These are phyloP conservation scores for Callimico goeldii DNA, from an alignment of 2,797 vertebrate genomes.

Conservation along the genomic window DNA sequence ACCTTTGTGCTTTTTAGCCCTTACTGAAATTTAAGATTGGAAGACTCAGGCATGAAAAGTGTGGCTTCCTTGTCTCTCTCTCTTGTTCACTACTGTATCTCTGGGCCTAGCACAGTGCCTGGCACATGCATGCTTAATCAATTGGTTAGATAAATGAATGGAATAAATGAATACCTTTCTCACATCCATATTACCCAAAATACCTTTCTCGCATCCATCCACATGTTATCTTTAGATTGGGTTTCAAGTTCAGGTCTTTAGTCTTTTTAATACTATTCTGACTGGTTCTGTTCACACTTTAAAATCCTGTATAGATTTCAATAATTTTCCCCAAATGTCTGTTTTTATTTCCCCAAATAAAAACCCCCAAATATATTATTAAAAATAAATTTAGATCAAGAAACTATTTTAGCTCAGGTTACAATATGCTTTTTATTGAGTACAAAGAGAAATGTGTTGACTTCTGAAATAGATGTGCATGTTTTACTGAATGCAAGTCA, in stretches of 20 bases:
- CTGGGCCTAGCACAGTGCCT: background rate
- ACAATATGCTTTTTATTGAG: background rate
- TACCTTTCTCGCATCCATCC: background rate
- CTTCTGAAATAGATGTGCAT: background rate
- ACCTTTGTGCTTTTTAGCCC: background rate
- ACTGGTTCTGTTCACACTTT: background rate
- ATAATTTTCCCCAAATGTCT: background rate
- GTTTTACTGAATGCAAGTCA: background rate
- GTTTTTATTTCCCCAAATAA: no score
- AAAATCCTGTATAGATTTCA: background rate
- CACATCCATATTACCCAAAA: background rate
- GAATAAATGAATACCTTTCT: background rate
- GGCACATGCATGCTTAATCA: background rate
- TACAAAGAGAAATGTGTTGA: background rate
- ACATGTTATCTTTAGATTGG: background rate
- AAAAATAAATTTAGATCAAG: background rate
- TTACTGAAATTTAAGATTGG: background rate
- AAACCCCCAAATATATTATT: no score
- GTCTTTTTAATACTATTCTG: slow-evolving; percentile 4
- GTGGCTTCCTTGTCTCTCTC: background rate
- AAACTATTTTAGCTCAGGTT: background rate
- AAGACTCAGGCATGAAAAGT: background rate
- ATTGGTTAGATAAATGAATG: background rate
- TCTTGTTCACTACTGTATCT: background rate
- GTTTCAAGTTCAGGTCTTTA: background rate